Evolutionary conservation across 2,888 invertebrate species (phyloP).

Genomic region (Pollenia griseotomentosa): DNA sequence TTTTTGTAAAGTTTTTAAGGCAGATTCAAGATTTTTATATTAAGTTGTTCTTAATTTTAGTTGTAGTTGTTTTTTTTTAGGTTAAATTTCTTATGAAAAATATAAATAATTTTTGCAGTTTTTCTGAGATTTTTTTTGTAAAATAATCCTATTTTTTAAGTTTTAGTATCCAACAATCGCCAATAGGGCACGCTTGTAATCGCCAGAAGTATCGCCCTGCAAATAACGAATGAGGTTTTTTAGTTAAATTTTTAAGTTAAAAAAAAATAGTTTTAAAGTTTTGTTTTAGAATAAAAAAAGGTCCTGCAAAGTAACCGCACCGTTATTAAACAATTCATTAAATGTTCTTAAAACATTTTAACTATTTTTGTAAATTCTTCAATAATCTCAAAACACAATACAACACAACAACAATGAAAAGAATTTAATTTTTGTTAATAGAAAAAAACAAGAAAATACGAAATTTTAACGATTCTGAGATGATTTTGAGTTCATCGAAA

Average conservation of each 20-base stretch:
- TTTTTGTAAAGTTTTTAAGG: conserved; percentile 53
- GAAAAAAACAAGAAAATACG: too few species aligned
- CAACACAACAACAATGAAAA: neutral
- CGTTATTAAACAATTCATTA: conserved; percentile 7
- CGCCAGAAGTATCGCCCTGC: conserved; percentile 96
- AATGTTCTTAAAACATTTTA: conserved; percentile 14
- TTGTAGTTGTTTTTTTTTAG: conserved; percentile 67
- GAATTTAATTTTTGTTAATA: neutral
- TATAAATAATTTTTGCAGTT: conserved; percentile 64
- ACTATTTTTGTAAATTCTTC: neutral
- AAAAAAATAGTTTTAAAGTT: conserved; percentile 44
- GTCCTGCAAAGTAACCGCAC: conserved; percentile 33
- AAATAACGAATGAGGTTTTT: conserved; percentile 82
- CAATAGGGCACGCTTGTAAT: conserved; percentile 95
- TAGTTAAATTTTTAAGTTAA: conserved; percentile 69
- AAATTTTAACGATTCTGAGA: too few species aligned
- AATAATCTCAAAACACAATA: conserved; percentile 16
- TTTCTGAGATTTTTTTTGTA: conserved; percentile 42
- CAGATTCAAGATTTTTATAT: conserved; percentile 55
- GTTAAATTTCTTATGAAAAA: conserved; percentile 17
- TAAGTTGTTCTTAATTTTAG: conserved; percentile 43
- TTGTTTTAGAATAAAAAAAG: conserved; percentile 52
- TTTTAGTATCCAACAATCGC: conserved; percentile 88
- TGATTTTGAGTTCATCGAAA: too few species aligned
- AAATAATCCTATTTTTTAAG: neutral